Evolutionary conservation across 1,140 invertebrate species (phyloP).

Genomic region (Akabosia matsudoensis): DNA sequence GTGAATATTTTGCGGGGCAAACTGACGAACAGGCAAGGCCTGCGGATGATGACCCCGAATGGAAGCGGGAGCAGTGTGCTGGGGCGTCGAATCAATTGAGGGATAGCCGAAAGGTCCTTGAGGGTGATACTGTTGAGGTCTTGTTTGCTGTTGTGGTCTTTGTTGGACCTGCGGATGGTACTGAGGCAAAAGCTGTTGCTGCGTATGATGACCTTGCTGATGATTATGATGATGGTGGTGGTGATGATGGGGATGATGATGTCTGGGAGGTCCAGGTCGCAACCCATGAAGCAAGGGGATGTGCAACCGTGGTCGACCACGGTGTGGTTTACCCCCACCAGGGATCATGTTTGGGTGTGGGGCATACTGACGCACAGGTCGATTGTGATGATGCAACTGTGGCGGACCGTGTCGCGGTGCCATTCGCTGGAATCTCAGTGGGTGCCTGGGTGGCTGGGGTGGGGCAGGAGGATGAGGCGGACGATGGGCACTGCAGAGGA

Average conservation of each 20-base stretch:
- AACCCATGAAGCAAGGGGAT: background rate
- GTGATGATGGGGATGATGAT: background rate
- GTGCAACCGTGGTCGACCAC: background rate
- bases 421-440: background rate
- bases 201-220: background rate
- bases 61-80: background rate
- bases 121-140: background rate
- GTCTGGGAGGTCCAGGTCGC: background rate
- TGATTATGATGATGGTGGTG: background rate
- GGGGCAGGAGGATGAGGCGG: background rate
- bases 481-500: background rate
- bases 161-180: background rate
- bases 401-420: background rate
- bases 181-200: background rate
- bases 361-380: background rate
- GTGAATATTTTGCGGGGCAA: background rate
- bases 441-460: background rate
- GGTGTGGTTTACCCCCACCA: background rate
- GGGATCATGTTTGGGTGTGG: conserved; percentile 7
- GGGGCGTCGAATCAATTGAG: background rate
- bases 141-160: background rate
- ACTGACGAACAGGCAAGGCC: background rate
- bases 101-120: background rate
- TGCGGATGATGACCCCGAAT: background rate
- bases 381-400: conserved; percentile 7